Evolutionary conservation across 2,113 vertebrate species (phyloP).

Genomic region (Nycticorax nycticorax): DNA sequence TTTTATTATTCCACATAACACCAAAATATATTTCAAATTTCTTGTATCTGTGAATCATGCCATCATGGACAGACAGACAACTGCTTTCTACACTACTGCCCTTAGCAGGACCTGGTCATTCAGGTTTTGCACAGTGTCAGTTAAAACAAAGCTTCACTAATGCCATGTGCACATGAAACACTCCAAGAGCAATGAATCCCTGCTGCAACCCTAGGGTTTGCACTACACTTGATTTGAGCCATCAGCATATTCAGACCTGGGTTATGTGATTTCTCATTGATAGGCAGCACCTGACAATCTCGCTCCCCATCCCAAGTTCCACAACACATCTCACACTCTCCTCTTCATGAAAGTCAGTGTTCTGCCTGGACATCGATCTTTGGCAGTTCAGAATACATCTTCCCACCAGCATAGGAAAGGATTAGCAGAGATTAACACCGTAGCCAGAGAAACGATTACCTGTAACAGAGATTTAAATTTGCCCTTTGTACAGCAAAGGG

Average conservation of each 20-base stretch:
- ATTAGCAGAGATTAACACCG: not conserved
- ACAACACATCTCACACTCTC: not conserved
- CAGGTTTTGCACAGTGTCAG: not conserved
- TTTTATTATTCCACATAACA: not conserved
- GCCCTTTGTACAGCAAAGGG: not conserved
- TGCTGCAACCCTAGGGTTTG: not conserved
- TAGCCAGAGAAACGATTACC: not conserved
- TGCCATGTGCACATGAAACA: rapidly evolving
- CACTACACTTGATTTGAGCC: not conserved
- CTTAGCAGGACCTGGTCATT: not conserved
- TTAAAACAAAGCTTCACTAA: not conserved
- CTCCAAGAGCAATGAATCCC: not conserved
- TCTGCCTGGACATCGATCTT: not conserved
- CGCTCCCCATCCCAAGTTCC: not conserved
- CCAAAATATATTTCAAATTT: not conserved
- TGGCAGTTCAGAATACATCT: not conserved
- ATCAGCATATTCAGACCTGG: not conserved
- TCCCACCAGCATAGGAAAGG: not conserved
- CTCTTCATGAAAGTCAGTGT: not conserved
- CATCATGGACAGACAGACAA: not conserved
- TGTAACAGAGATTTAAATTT: not conserved
- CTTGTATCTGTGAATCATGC: not conserved
- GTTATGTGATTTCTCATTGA: not conserved
- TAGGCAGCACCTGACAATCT: not conserved
- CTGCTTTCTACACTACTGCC: not conserved